Percentiles rank a stretch among this genome's conserved stretches.
phyloP scores from a whole-genome alignment of 1,140 invertebrate genomes.

The Geopemphigus sp. region DNA sequence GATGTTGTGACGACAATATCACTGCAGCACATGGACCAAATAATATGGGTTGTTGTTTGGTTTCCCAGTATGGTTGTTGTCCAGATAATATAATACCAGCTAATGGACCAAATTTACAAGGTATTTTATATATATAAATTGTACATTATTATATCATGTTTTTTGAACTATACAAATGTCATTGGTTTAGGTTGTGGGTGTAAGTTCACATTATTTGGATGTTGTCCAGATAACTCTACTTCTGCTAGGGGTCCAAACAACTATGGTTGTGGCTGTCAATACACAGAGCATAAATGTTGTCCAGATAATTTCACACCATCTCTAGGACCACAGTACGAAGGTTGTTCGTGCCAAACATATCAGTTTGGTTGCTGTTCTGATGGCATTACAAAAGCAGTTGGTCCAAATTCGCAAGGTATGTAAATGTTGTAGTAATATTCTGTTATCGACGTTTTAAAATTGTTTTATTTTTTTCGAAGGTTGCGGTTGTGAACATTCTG shows the following conservation, averaged over 20 bases:
- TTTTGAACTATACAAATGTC: conserved; percentile 61
- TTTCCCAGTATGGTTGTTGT: conserved; percentile 76
- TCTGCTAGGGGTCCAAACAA: conserved; percentile 70
- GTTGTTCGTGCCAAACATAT: conserved; percentile 62
- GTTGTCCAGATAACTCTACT: conserved; percentile 86
- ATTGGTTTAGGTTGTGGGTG: conserved; percentile 74
- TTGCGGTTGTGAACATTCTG: conserved; percentile 76
- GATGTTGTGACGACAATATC: conserved; percentile 83
- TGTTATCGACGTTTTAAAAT: neutral
- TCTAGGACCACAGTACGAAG: conserved; percentile 77
- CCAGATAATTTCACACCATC: conserved; percentile 75
- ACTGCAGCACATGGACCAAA: conserved; percentile 82
- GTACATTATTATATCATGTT: neutral
- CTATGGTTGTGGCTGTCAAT: conserved; percentile 75
- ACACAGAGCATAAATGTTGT: conserved; percentile 82
- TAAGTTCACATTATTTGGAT: conserved; percentile 78
- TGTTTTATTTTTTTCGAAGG: conserved; percentile 57
- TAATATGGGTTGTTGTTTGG: conserved; percentile 79
- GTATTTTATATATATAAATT: conserved; percentile 54
- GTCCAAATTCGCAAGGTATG: conserved; percentile 75
- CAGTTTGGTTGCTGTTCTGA: conserved; percentile 84
- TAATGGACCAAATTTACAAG: conserved; percentile 73
- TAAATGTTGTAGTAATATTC: neutral
- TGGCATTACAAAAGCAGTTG: conserved; percentile 76
- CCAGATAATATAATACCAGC: conserved; percentile 85